These are phyloP conservation scores for Pseudorhiza aurosa DNA, from an alignment of 30 jellyfish, hydroid and myxozoan genomes.

Conservation along the genomic window DNA sequence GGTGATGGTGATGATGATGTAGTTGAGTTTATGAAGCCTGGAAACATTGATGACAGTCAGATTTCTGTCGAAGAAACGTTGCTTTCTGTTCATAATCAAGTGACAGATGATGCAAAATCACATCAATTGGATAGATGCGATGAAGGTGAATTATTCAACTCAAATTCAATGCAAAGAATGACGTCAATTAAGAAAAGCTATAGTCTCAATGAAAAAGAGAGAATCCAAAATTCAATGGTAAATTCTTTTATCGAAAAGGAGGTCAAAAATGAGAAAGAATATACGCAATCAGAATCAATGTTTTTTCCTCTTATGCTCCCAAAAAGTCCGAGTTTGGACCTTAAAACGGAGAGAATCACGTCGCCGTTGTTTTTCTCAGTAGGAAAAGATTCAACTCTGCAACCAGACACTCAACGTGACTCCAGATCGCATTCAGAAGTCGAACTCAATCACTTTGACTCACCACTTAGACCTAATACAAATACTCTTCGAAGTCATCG, in stretches of 20 bases:
- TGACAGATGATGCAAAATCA: not conserved
- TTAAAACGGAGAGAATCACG: slow-evolving; percentile 28
- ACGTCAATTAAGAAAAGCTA: not conserved
- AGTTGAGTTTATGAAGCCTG: slow-evolving; percentile 59
- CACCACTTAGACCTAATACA: slow-evolving; percentile 1
- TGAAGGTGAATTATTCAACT: not conserved
- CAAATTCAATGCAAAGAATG: not conserved
- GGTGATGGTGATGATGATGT: slow-evolving; percentile 20
- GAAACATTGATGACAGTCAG: not conserved
- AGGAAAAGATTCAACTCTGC: slow-evolving; percentile 1
- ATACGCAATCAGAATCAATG: slow-evolving; percentile 32
- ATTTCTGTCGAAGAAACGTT: not conserved
- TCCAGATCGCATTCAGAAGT: slow-evolving; percentile 35
- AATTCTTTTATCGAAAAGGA: not conserved
- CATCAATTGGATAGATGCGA: not conserved
- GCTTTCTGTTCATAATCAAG: not conserved
- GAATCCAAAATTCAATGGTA: not conserved
- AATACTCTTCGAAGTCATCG: not conserved
- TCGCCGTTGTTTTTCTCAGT: slow-evolving; percentile 61
- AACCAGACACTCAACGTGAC: slow-evolving; percentile 2
- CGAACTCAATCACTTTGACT: slow-evolving; percentile 16
- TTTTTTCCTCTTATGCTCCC: slow-evolving; percentile 25
- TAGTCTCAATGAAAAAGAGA: slow-evolving; percentile 16
- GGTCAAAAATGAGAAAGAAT: not conserved
- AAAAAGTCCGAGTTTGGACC: slow-evolving; percentile 46